Evolutionary conservation across 1,140 invertebrate species (phyloP).

Genomic region (Meteorus sp.): DNA sequence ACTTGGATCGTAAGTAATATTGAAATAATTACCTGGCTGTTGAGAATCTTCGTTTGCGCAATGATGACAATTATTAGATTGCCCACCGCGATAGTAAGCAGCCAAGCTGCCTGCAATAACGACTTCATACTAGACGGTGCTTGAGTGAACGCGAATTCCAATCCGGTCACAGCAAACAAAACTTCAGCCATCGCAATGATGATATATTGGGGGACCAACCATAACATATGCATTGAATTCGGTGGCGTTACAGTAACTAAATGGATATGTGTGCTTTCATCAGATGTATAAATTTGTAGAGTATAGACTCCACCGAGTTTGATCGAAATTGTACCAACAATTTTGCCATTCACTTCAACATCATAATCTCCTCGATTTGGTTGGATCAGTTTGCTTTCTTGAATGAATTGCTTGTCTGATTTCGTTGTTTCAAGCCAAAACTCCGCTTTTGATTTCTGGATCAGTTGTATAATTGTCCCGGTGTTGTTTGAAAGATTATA

Average conservation of each 20-base stretch:
- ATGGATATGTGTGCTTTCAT: constrained; percentile 33
- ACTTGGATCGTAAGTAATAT: constrained; percentile 63
- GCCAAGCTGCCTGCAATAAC: constrained; percentile 85
- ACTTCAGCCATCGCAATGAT: constrained; percentile 83
- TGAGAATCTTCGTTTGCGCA: constrained; percentile 68
- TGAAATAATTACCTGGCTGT: background rate
- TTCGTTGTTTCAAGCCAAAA: constrained; percentile 11
- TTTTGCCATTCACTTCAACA: constrained; percentile 42
- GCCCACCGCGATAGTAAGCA: constrained; percentile 87
- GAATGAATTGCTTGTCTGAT: background rate
- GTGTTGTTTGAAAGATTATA: constrained; percentile 23
- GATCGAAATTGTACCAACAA: constrained; percentile 44
- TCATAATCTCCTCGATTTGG: constrained; percentile 52
- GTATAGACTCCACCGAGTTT: constrained; percentile 65
- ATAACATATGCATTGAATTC: constrained; percentile 78
- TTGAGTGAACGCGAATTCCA: constrained; percentile 90
- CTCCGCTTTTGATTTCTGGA: background rate
- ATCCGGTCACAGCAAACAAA: constrained; percentile 88
- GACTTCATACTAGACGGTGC: constrained; percentile 90
- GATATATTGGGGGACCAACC: constrained; percentile 85
- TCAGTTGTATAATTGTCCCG: background rate
- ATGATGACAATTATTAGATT: constrained; percentile 90
- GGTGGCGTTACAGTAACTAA: constrained; percentile 62
- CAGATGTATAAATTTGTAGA: constrained; percentile 53
- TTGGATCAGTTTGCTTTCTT: constrained; percentile 45